Conservation (phyloP, 2,888 invertebrate species). For the Neocrepidodera transversa region DNA sequence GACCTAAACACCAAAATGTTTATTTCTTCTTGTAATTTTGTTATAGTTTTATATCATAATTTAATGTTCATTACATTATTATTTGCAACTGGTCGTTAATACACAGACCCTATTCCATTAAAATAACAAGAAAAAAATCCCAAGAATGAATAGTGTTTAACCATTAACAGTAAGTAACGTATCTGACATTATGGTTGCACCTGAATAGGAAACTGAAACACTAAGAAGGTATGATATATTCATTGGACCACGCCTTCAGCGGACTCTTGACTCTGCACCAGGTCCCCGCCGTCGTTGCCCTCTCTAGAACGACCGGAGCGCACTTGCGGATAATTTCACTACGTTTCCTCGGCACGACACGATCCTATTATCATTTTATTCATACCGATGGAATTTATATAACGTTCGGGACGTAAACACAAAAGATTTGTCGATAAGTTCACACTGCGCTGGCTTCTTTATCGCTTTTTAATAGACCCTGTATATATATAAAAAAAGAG, state of each 20-base stretch:
- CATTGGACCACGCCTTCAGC: background rate
- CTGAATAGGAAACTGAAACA: conserved; percentile 5
- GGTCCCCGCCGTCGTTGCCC: background rate
- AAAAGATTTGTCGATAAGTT: conserved; percentile 30
- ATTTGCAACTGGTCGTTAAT: no score
- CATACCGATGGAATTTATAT: conserved; percentile 42
- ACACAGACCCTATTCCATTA: no score
- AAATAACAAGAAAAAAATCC: no score
- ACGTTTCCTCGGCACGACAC: conserved; percentile 39
- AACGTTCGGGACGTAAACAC: conserved; percentile 36
- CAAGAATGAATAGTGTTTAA: background rate
- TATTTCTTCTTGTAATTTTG: no score
- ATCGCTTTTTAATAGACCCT: no score
- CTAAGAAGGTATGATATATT: conserved; percentile 3
- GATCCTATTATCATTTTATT: conserved; percentile 43
- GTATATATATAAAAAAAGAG: no score
- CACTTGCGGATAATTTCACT: conserved; percentile 39
- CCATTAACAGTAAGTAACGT: background rate
- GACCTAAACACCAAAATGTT: no score
- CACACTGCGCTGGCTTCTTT: background rate
- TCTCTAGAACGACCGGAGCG: conserved; percentile 32
- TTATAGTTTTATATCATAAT: no score
- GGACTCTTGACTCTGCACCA: conserved; percentile 26
- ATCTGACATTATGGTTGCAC: background rate
- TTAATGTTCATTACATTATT: no score